Conservation (phyloP, 2,797 vertebrate species). For the Hippopotamyrus pictus region DNA sequence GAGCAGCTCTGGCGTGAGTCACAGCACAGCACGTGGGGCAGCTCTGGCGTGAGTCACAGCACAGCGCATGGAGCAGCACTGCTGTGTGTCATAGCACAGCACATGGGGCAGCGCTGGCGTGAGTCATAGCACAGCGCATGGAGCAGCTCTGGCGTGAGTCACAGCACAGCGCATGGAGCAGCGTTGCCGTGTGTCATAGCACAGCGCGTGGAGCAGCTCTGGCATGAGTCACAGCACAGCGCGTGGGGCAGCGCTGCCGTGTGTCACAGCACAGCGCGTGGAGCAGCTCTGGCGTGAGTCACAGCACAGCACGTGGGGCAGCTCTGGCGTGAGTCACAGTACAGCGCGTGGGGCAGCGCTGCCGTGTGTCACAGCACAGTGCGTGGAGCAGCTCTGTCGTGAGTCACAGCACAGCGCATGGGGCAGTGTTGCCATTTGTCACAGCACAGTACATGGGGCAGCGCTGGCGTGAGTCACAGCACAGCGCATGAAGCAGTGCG, state of each 20-base stretch:
- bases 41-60: too few species aligned
- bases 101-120: neutral
- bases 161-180: neutral
- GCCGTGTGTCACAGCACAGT: too few species aligned
- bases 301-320: neutral
- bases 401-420: neutral
- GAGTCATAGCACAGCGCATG: too few species aligned
- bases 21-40: neutral
- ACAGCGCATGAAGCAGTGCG: neutral
- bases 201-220: slow-evolving; percentile 8
- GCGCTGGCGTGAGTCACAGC: too few species aligned
- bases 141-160: too few species aligned
- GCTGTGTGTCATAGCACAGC: neutral
- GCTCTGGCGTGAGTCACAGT: neutral
- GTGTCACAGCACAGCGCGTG: too few species aligned
- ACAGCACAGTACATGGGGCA: too few species aligned
- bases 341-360: too few species aligned
- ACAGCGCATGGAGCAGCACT: neutral
- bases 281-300: neutral
- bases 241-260: neutral
- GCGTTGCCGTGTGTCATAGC: neutral
- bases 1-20: too few species aligned
- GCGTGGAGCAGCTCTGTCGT: neutral
- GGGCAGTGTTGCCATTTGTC: neutral
- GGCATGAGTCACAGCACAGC: neutral